Evolutionary conservation across 1,140 invertebrate species (phyloP), one percentile per base, ranked within the genome.

Genomic region (Drosophila pectinifera): DNA sequence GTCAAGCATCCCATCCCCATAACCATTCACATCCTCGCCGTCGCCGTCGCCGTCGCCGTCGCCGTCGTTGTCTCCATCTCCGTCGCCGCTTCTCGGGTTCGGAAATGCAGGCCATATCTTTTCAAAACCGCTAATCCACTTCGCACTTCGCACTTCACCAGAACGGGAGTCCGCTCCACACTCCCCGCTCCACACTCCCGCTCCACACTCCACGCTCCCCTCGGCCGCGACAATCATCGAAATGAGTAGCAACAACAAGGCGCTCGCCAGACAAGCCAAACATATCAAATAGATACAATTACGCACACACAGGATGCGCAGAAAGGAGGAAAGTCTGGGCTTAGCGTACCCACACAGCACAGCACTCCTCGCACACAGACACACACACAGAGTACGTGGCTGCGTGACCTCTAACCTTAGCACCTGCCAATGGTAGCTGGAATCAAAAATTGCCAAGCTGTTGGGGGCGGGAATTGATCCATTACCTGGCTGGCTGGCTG

Each of bases 61-160:
- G n/a, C n/a, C n/a, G n/a, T n/a, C n/a, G n/a, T n/a, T n/a, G 49
- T 36, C 49, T 53, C 11, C 11, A 1, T 34, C 31, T 31, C 48
- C 16, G 48, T 51, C 26, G 18, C 6, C 24, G 16, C 36, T 5
- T 14, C 36, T 38, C 36, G 31, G 31, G 31, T 11, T 34, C 16
- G 26, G 28, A 31, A 63, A 42, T 59, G 59, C 59, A 59, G 31
- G 31, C 20, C 31, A 53, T 53, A 53, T 53, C 58, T 42, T 34
- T 10, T 53, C 16, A 53, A 43, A 63, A 48, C 56, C 72, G 63
- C 53, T 78, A 78, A 78, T 78, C 75, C 75, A 78, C 74, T 70
- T 53, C 49, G 18, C 49, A 36, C 49, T 8, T 10, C 28, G 31
- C 49, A 53, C 31, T 22, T n/a, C 13, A 34, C 48, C 28, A 28